Conservation (phyloP, 2,797 vertebrate species). For the Kryptolebias ocellatus region DNA sequence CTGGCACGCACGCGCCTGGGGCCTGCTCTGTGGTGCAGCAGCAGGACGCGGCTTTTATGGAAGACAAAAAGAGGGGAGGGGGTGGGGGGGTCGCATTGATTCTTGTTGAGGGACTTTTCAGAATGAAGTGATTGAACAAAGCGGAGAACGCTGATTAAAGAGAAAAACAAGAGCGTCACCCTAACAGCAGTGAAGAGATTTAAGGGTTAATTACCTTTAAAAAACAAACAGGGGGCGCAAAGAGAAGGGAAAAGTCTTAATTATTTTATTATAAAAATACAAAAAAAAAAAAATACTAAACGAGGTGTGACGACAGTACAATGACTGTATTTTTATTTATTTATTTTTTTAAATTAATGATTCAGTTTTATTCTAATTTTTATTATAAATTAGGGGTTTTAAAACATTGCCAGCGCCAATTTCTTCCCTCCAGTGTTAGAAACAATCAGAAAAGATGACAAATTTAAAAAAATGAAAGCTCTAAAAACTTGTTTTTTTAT, state of each 20-base stretch:
- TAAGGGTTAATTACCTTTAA: slow-evolving; percentile 34
- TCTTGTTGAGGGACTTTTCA: slow-evolving; percentile 63
- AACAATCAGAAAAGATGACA: too few relatives aligned
- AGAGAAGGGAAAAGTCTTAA: not conserved
- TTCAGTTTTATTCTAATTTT: too few relatives aligned
- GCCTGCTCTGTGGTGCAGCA: slow-evolving; percentile 29
- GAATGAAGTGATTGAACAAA: slow-evolving; percentile 60
- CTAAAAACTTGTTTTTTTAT: not conserved
- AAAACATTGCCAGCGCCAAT: too few relatives aligned
- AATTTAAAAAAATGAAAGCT: too few relatives aligned
- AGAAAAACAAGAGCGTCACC: slow-evolving; percentile 53
- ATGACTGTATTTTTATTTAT: too few relatives aligned
- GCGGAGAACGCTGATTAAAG: slow-evolving; percentile 73
- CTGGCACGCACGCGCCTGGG: not conserved
- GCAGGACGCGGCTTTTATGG: slow-evolving; percentile 61
- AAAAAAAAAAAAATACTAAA: too few relatives aligned
- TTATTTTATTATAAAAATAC: too few relatives aligned
- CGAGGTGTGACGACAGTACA: too few relatives aligned
- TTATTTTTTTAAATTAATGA: too few relatives aligned
- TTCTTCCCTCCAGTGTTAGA: too few relatives aligned
- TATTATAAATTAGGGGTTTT: too few relatives aligned
- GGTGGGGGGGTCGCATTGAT: slow-evolving; percentile 65
- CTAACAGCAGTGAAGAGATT: slow-evolving; percentile 32
- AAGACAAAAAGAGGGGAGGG: slow-evolving; percentile 36
- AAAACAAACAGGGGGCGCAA: slow-evolving; percentile 6